Conservation (phyloP, 2,113 vertebrate genomes). For the Myrmophylax atrothorax region DNA sequence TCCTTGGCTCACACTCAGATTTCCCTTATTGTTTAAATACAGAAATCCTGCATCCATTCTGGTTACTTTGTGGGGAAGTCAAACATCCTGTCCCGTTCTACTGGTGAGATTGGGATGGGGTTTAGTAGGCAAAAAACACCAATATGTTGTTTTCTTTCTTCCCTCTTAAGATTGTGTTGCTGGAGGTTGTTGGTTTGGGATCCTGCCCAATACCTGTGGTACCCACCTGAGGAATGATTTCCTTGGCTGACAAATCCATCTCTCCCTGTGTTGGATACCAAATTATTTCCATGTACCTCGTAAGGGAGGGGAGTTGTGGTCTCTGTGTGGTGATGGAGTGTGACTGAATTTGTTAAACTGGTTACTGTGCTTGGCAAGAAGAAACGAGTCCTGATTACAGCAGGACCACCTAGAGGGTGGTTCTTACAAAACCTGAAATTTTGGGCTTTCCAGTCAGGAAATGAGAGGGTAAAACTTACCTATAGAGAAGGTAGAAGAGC, state of each 20-base stretch:
- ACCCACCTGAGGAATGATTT: neutral
- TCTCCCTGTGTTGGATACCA: neutral
- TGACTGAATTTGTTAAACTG: neutral
- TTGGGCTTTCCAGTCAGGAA: neutral
- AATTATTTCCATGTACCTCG: neutral
- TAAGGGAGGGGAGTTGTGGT: neutral
- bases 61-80: neutral
- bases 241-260: neutral
- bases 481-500: neutral
- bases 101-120: neutral
- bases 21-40: neutral
- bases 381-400: neutral
- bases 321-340: accelerated
- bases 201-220: neutral
- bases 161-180: neutral
- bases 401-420: neutral
- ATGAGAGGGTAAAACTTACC: neutral
- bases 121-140: neutral
- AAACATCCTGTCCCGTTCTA: neutral
- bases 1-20: neutral
- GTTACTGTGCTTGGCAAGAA: neutral
- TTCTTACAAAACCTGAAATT: neutral
- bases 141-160: neutral
- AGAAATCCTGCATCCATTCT: neutral
- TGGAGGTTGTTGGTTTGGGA: neutral